A percentile compares a stretch with the other conserved stretches of the same genome.
These are phyloP conservation scores for Quadroppia sp. DNA, from an alignment of 2,888 invertebrate species.

Conservation along the genomic window DNA sequence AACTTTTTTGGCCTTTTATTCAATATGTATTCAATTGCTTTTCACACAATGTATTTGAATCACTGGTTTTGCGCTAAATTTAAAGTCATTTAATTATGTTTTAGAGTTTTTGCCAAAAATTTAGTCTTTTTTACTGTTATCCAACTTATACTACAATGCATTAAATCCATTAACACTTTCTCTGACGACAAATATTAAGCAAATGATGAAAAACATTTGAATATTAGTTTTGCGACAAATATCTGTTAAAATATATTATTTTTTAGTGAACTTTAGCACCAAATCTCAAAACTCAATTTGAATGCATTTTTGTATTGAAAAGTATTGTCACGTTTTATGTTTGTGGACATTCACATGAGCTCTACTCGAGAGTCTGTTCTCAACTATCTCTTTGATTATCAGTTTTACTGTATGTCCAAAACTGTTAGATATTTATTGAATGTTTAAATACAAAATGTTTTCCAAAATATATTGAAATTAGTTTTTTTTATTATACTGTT, in stretches of 20 bases:
- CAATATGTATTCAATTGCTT: not conserved
- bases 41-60: not conserved
- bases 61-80: not conserved
- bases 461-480: too few relatives aligned
- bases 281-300: not conserved
- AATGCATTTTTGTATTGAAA: not conserved
- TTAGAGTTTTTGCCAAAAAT: not conserved
- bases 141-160: not conserved
- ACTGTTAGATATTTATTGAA: not conserved
- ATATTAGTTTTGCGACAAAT: not conserved
- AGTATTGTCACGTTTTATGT: slow-evolving; percentile 13
- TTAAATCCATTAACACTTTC: not conserved
- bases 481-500: too few relatives aligned
- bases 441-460: too few relatives aligned
- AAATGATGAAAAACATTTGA: not conserved
- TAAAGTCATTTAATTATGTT: not conserved
- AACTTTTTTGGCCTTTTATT: not conserved
- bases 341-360: slow-evolving; percentile 13
- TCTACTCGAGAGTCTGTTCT: not conserved
- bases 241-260: not conserved
- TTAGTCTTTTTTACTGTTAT: not conserved
- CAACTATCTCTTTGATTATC: not conserved
- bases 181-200: not conserved
- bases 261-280: not conserved
- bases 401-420: not conserved